Evolutionary conservation across 2,113 vertebrate genomes (phyloP), one percentile per base, ranked within the genome.

Genomic region (Corythoichthys intestinalis): DNA sequence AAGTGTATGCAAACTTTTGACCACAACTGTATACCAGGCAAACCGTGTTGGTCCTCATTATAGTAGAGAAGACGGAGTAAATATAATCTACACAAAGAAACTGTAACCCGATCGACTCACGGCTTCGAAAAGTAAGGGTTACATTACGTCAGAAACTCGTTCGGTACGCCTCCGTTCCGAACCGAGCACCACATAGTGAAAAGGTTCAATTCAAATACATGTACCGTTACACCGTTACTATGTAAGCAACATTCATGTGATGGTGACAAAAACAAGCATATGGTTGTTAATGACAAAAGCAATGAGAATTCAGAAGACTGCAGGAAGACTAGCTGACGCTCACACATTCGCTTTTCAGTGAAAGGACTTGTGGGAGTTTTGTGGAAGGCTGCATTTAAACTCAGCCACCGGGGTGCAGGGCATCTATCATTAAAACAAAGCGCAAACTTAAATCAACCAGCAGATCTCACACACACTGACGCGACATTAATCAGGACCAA

Each of bases 341-440:
- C 59, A 63, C 64, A 71, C 56, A 46, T 58, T 74, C 68, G 66
- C 35, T 57, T 70, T 73, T 10, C 66, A 73, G 69, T 57, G 54
- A 80, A 73, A 81, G 70, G 79, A 75, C 80, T 86, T 84, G 66
- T 77, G 77, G 83, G 82, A 77, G 75, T 77, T 81, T 65, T 70
- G 67, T 52, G 57, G 71, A 72, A 81, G 85, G 75, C 71, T 48
- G 83, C 82, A 82, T 87, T 83, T 82, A 83, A 84, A 83, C 53
- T 52, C 52, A 71, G 79, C 66, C 75, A 70, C 83, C 82, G 79
- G 78, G 81, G 78, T 46, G 74, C 73, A 81, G 80, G 82, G 58
- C 87, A 87, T 88, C 84, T 76, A 87, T 90, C 86, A 90, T 88
- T 87, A 83, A 88, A 88, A 85, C 81, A 84, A 83, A 87, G 85